Evolutionary conservation across 2,113 vertebrate species (phyloP), one percentile per base, ranked within the genome.

Genomic region (Vulpes lagopus): DNA sequence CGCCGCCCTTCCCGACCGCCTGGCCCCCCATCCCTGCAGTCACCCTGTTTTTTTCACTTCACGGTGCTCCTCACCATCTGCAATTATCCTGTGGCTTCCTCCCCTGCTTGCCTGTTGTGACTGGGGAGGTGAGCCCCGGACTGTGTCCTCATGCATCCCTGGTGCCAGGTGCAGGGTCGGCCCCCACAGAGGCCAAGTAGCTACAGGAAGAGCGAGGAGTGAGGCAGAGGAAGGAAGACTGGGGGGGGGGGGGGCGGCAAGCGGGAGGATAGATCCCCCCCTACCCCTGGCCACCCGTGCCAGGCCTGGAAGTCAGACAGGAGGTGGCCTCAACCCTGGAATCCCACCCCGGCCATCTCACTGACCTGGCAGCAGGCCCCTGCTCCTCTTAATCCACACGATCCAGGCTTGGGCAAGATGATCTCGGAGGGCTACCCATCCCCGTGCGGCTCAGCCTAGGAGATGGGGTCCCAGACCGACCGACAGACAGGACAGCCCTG

Each of bases 211-310:
- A 19, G 12, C 1, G 16, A 55, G 38, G 71, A 23, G 9, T 20
- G 15, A n/a, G 60, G 69, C 38, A 14, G 57, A 49, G 43, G 79
- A 74, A 8, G 76, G 23, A 1, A 38, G n/a, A 27, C 27, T n/a
- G 0, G 30, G 65, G 0, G 15, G 32, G 25, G 59, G 3, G 49
- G 35, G 2, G n/a, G n/a, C n/a, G n/a, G 0, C 3, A 0, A 8
- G 55, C 17, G 49, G 20, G n/a, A 27, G 71, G 25, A 25, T 20
- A 11, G 71, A 10, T 0, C 53, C 57, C 23, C 4, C 8, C 22
- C 27, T 2, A 2, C 15, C 5, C 16, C 32, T 43, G 43, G 43
- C 43, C 43, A 43, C 43, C 43, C 43, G 6, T 43, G 7, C 3
- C 23, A 11, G 30, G 78, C 57, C 89, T 4, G 1, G 83, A 43